Evolutionary conservation across 2,113 vertebrate genomes (phyloP).

Genomic region (Dipodomys stephensi): DNA sequence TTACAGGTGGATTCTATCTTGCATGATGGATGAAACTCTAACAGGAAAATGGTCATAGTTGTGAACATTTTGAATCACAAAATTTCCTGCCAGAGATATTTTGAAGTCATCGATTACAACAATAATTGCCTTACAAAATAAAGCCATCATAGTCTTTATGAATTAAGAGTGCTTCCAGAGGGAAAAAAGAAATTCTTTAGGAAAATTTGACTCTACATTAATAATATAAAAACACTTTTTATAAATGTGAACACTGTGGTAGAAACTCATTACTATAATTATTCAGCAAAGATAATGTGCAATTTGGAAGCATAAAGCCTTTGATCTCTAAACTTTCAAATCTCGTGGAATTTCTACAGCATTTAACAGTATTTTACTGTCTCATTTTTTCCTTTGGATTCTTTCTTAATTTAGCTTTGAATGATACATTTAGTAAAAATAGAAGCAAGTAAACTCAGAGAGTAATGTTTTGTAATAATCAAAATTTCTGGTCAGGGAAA

Average conservation of each 20-base stretch:
- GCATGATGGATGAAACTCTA: not conserved
- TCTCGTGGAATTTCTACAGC: conserved; percentile 49
- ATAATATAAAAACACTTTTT: conserved; percentile 38
- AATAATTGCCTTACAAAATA: conserved; percentile 40
- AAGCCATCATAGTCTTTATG: conserved; percentile 8
- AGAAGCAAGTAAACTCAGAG: not conserved
- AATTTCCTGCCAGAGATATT: not conserved
- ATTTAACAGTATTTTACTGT: conserved; percentile 61
- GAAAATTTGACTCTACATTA: conserved; percentile 66
- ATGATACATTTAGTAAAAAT: not conserved
- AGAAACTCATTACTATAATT: conserved; percentile 72
- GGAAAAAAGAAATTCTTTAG: conserved; percentile 42
- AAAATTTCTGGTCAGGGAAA: not conserved
- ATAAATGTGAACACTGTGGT: conserved; percentile 62
- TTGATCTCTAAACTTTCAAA: conserved; percentile 75
- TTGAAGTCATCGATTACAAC: conserved; percentile 1
- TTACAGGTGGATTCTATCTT: not conserved
- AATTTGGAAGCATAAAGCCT: conserved; percentile 72
- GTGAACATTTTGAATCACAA: not conserved
- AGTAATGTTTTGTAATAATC: conserved; percentile 9
- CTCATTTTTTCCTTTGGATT: not conserved
- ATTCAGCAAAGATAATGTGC: conserved; percentile 65
- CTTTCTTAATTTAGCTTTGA: conserved; percentile 53
- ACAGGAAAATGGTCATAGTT: not conserved
- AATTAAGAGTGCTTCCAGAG: conserved; percentile 43